Conservation (phyloP, 2,888 invertebrate species). For the Drosophila austrosaltans region DNA sequence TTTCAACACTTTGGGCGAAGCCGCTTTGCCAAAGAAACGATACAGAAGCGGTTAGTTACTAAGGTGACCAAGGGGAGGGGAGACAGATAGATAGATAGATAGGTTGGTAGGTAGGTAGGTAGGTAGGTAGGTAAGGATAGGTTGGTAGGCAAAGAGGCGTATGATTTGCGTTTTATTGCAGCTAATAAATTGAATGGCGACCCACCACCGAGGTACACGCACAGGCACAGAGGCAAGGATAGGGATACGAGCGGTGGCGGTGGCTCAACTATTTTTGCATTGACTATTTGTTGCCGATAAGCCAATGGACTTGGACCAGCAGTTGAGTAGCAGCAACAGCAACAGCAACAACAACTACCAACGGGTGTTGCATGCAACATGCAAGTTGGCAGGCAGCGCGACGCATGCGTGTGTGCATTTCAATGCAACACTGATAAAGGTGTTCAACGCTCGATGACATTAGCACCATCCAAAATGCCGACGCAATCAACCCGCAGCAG, state of each 20-base stretch:
- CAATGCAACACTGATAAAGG: constrained; percentile 80
- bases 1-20: constrained; percentile 76
- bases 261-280: constrained; percentile 47
- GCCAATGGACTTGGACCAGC: constrained; percentile 19
- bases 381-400: constrained; percentile 41
- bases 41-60: constrained; percentile 1
- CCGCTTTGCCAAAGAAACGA: constrained; percentile 8
- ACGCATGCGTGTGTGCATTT: constrained; percentile 77
- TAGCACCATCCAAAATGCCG: constrained; percentile 78
- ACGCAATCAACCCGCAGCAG: constrained; percentile 53
- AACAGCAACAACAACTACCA: background rate
- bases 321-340: background rate
- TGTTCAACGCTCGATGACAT: constrained; percentile 80
- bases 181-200: constrained; percentile 78
- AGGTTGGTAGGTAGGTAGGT: no score
- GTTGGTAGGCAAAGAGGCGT: constrained; percentile 15
- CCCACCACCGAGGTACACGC: constrained; percentile 60
- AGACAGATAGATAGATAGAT: no score
- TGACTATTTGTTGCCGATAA: constrained; percentile 72
- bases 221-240: background rate
- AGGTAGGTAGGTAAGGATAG: no score
- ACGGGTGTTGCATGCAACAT: constrained; percentile 54
- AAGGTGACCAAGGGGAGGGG: background rate
- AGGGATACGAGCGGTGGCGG: background rate
- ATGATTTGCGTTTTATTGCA: constrained; percentile 79